Conservation (phyloP, 1,140 invertebrate species). For the Drosophila kepulauana region DNA sequence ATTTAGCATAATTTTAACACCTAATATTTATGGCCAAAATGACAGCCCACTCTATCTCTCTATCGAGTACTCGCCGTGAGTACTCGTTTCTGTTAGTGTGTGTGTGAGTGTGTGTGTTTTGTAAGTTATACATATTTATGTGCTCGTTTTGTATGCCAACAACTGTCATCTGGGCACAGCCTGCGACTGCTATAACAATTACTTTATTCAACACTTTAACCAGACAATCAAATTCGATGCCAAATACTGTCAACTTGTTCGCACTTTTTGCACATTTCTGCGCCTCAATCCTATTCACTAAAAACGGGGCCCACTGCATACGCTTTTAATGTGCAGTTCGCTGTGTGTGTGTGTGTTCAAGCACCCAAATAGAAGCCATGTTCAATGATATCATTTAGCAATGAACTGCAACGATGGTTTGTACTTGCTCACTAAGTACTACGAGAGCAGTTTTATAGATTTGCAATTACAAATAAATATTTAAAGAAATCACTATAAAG, state of each 20-base stretch:
- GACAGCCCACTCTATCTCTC: constrained; percentile 38
- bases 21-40: constrained; percentile 59
- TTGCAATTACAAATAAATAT: too few relatives aligned
- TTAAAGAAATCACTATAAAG: too few relatives aligned
- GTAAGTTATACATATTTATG: constrained; percentile 49
- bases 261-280: background rate
- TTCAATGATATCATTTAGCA: constrained; percentile 45
- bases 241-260: constrained; percentile 29
- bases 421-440: background rate
- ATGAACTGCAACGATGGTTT: constrained; percentile 19
- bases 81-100: constrained; percentile 4
- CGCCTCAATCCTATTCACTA: constrained; percentile 10
- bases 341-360: background rate
- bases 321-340: background rate
- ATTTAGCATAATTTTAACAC: constrained; percentile 60
- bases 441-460: background rate
- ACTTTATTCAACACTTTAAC: constrained; percentile 45
- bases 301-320: constrained; percentile 14
- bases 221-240: constrained; percentile 31
- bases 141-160: constrained; percentile 61
- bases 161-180: constrained; percentile 59
- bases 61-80: constrained; percentile 31
- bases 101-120: constrained; percentile 10
- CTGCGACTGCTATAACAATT: constrained; percentile 34
- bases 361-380: constrained; percentile 24